Conservation (phyloP, 2,113 vertebrate species). For the Accipiter cooperii region DNA sequence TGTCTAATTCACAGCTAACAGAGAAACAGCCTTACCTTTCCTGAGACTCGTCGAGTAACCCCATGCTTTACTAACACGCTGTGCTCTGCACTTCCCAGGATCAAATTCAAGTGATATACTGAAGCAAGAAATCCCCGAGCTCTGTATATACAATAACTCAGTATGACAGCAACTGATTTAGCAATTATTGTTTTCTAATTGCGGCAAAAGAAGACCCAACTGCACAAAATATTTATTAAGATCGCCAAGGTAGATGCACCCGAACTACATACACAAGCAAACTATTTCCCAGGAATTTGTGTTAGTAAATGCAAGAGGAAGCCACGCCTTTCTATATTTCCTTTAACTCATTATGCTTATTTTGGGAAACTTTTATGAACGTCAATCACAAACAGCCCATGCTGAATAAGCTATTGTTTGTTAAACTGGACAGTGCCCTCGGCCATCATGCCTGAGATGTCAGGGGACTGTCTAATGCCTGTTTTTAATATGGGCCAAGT, state of each 20-base stretch:
- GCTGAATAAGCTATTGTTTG: neutral
- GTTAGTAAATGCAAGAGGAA: neutral
- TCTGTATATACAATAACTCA: neutral
- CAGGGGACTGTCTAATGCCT: slow-evolving; percentile 23
- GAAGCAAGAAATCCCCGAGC: neutral
- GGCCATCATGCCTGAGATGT: neutral
- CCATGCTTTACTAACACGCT: neutral
- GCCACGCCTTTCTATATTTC: neutral
- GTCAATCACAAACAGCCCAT: neutral
- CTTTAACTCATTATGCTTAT: neutral
- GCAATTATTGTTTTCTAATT: neutral
- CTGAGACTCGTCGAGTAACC: neutral
- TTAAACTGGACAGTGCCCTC: neutral
- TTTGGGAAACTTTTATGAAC: neutral
- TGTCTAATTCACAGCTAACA: neutral
- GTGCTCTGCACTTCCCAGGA: neutral
- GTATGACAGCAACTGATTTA: neutral
- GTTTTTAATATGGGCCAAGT: slow-evolving; percentile 56
- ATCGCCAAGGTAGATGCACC: neutral
- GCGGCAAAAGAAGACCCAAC: neutral
- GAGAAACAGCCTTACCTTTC: neutral
- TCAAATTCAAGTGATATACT: neutral
- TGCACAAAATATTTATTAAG: neutral
- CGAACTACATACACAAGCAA: neutral
- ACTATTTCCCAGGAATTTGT: neutral